phyloP scores from a whole-genome alignment of 2,888 invertebrate genomes.

The Drosophila stalkeri region DNA sequence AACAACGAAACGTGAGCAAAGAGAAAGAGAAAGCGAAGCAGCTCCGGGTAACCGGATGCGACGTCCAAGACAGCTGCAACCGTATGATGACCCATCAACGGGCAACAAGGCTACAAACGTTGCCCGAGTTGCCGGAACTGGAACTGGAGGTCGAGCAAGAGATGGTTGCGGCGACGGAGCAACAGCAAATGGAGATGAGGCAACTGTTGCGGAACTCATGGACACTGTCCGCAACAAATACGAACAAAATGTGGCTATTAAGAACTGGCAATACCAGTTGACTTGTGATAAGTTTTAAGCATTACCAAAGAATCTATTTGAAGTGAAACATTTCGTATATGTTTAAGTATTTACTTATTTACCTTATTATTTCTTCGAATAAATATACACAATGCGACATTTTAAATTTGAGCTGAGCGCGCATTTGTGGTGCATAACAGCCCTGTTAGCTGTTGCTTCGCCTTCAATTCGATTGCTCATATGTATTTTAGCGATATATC shows the following conservation, averaged over 20 bases:
- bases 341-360: slow-evolving; percentile 21
- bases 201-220: slow-evolving; percentile 70
- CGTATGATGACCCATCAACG: slow-evolving; percentile 64
- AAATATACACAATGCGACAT: slow-evolving; percentile 5
- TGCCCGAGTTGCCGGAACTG: slow-evolving; percentile 51
- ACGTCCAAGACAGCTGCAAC: slow-evolving; percentile 72
- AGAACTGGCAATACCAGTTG: slow-evolving; percentile 85
- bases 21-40: slow-evolving; percentile 46
- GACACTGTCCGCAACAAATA: slow-evolving; percentile 77
- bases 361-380: slow-evolving; percentile 8
- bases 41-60: slow-evolving; percentile 55
- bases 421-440: not conserved
- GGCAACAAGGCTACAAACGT: slow-evolving; percentile 60
- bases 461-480: not conserved
- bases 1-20: slow-evolving; percentile 65
- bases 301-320: slow-evolving; percentile 44
- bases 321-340: slow-evolving; percentile 2
- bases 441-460: slow-evolving; percentile 4
- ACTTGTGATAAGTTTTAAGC: slow-evolving; percentile 84
- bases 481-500: slow-evolving; percentile 21
- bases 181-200: slow-evolving; percentile 46
- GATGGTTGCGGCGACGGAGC: slow-evolving; percentile 40
- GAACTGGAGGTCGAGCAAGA: slow-evolving; percentile 50
- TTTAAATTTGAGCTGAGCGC: not conserved
- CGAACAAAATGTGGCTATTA: slow-evolving; percentile 82